These are phyloP conservation scores for Drosophila novamexicana DNA, from an alignment of 1,140 invertebrate species.

Conservation along the genomic window DNA sequence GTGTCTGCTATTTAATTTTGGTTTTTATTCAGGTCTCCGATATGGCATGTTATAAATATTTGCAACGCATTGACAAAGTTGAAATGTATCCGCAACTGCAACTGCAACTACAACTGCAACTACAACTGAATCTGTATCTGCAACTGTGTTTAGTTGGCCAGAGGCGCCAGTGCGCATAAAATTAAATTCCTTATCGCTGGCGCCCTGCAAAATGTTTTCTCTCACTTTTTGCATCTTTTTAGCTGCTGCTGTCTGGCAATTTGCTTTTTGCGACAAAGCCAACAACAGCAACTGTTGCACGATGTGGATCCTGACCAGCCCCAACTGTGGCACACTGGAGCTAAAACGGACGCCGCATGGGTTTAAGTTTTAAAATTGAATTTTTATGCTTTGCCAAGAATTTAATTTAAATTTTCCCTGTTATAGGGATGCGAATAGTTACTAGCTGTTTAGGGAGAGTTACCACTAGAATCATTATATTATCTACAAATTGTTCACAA, in stretches of 20 bases:
- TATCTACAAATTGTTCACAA: background rate
- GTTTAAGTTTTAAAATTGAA: slow-evolving; percentile 30
- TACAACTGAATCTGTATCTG: slow-evolving; percentile 1
- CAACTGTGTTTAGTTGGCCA: slow-evolving; percentile 19
- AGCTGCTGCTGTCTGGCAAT: slow-evolving; percentile 20
- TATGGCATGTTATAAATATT: slow-evolving; percentile 53
- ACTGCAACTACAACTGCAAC: slow-evolving; percentile 1
- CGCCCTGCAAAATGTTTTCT: slow-evolving; percentile 21
- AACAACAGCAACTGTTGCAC: slow-evolving; percentile 35
- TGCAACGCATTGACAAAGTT: slow-evolving; percentile 33
- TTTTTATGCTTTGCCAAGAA: slow-evolving; percentile 16
- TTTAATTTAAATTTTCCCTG: slow-evolving; percentile 27
- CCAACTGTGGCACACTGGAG: slow-evolving; percentile 15
- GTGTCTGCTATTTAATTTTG: slow-evolving; percentile 35
- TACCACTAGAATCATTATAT: background rate
- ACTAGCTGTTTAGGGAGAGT: background rate
- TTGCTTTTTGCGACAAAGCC: slow-evolving; percentile 18
- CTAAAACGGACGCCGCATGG: slow-evolving; percentile 12
- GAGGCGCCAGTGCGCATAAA: slow-evolving; percentile 55
- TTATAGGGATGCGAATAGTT: slow-evolving; percentile 1
- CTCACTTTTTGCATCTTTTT: slow-evolving; percentile 3
- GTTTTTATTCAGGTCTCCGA: slow-evolving; percentile 31
- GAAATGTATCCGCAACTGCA: slow-evolving; percentile 21
- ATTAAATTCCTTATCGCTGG: slow-evolving; percentile 53
- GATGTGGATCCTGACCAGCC: slow-evolving; percentile 28